Percentiles rank a stretch among this genome's conserved stretches.
phyloP scores from a whole-genome alignment of 2,113 vertebrate genomes.

The Microcebus ravelobensis region DNA sequence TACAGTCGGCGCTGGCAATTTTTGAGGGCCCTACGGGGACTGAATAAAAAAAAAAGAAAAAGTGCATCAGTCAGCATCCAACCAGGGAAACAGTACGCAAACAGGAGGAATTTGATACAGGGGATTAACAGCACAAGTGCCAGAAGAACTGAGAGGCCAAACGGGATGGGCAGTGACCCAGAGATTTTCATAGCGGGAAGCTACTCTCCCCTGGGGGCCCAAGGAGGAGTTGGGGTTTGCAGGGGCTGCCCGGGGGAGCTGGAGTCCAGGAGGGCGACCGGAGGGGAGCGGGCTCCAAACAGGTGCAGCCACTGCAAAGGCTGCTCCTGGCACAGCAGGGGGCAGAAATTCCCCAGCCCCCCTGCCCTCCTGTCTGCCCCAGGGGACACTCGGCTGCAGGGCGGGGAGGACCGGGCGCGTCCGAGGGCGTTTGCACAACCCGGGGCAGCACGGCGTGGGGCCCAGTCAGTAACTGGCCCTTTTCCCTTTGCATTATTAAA shows the following conservation, averaged over 20 bases:
- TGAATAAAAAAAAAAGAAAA: too few relatives aligned
- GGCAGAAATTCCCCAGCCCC: neutral
- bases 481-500: neutral
- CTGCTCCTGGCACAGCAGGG: fast-evolving
- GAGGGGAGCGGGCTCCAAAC: too few relatives aligned
- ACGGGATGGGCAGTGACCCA: too few relatives aligned
- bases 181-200: neutral
- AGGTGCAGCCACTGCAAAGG: neutral
- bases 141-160: neutral
- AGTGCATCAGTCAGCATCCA: neutral
- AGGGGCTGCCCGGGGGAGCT: neutral
- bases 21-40: too few relatives aligned
- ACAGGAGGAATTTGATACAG: neutral
- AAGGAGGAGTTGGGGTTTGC: too few relatives aligned
- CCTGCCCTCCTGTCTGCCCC: neutral
- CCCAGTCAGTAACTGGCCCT: neutral
- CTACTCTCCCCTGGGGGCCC: too few relatives aligned
- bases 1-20: too few relatives aligned
- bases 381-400: neutral
- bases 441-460: fast-evolving
- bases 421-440: neutral
- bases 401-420: neutral
- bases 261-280: too few relatives aligned
- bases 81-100: neutral
- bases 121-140: neutral